phyloP scores from a whole-genome alignment of 2,797 vertebrate species.

The Esox lucius region DNA sequence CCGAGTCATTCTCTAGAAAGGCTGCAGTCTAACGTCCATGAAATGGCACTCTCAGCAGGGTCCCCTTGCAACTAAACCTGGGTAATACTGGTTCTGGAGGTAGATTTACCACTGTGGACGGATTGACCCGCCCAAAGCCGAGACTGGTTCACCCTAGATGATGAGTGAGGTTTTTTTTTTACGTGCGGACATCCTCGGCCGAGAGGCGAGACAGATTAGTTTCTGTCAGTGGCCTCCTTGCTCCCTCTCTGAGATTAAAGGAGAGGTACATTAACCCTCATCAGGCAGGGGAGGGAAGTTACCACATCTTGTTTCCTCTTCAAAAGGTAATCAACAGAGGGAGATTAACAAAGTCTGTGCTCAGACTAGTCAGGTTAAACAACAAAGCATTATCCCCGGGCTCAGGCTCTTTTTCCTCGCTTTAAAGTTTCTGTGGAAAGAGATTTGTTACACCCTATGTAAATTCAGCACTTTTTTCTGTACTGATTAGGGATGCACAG shows the following conservation, averaged over 20 bases:
- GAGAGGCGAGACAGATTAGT: slow-evolving; percentile 23
- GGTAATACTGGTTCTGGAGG: slow-evolving; percentile 30
- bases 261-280: slow-evolving; percentile 39
- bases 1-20: not conserved
- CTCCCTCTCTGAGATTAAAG: slow-evolving; percentile 42
- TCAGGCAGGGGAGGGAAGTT: slow-evolving; percentile 29
- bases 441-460: slow-evolving; percentile 33
- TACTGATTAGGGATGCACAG: slow-evolving; percentile 30
- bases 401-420: slow-evolving; percentile 14
- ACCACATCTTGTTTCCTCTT: slow-evolving; percentile 27
- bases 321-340: slow-evolving; percentile 41
- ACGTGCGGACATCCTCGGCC: slow-evolving; percentile 11
- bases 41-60: slow-evolving; percentile 6
- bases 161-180: not conserved
- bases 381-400: slow-evolving; percentile 35
- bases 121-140: slow-evolving; percentile 30
- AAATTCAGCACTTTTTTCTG: slow-evolving; percentile 20
- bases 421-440: slow-evolving; percentile 37
- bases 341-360: slow-evolving; percentile 38
- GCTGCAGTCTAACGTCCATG: not conserved
- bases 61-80: slow-evolving; percentile 18
- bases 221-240: slow-evolving; percentile 39
- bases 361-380: slow-evolving; percentile 32
- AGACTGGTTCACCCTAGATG: not conserved
- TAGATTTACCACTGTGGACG: slow-evolving; percentile 6